Conservation (phyloP, 2,113 vertebrate species). For the Trochalopteron elliotii region DNA sequence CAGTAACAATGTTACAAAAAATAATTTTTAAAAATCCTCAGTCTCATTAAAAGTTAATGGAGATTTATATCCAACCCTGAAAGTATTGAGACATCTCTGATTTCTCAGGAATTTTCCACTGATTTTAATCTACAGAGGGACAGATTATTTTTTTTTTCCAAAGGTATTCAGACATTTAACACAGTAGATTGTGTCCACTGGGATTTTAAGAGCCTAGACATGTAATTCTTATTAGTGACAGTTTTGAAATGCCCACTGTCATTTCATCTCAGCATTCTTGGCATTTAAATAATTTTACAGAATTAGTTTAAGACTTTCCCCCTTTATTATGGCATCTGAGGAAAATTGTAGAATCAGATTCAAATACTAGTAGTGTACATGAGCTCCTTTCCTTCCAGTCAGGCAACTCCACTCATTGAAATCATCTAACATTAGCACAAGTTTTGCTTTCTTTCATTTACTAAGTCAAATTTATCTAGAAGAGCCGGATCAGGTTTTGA, state of each 20-base stretch:
- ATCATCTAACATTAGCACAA: not conserved
- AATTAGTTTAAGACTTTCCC: not conserved
- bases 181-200: not conserved
- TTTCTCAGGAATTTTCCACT: not conserved
- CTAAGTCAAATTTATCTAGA: not conserved
- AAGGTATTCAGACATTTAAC: not conserved
- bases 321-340: not conserved
- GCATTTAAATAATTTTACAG: not conserved
- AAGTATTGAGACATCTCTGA: not conserved
- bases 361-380: not conserved
- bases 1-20: not conserved
- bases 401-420: not conserved
- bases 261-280: not conserved
- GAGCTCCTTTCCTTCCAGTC: not conserved
- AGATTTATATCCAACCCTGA: not conserved
- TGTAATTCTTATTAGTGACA: not conserved
- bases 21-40: rapidly evolving
- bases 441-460: not conserved
- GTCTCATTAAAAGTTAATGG: not conserved
- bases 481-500: not conserved
- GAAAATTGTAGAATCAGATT: not conserved
- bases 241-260: not conserved
- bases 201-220: not conserved
- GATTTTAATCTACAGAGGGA: not conserved
- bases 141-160: not conserved